A percentile compares a stretch with the other conserved stretches of the same genome.
phyloP scores from a whole-genome alignment of 2,888 invertebrate species.

The Hymenopus coronatus region DNA sequence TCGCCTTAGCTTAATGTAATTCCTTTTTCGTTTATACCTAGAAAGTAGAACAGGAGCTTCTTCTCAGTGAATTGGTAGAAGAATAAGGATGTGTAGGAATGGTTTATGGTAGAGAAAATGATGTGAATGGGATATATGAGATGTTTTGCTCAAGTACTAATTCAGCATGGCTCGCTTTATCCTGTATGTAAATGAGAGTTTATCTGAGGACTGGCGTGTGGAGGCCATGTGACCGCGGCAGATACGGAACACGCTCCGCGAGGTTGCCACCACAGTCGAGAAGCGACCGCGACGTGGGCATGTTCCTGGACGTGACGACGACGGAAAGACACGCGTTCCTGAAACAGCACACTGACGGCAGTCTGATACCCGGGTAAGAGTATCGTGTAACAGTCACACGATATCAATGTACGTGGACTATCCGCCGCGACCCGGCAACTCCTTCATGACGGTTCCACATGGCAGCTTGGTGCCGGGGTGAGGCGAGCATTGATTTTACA shows the following conservation, averaged over 20 bases:
- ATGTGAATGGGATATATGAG: too few relatives aligned
- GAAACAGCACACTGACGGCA: conserved; percentile 8
- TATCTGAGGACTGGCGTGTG: background rate
- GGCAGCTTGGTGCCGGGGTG: background rate
- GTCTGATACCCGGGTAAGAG: conserved; percentile 60
- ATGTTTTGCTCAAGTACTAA: too few relatives aligned
- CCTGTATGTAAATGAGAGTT: too few relatives aligned
- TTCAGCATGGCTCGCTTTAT: too few relatives aligned
- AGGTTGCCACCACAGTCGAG: background rate
- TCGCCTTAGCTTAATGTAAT: too few relatives aligned
- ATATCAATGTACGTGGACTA: background rate
- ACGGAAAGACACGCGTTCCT: conserved; percentile 10
- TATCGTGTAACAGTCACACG: too few relatives aligned
- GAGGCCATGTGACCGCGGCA: background rate
- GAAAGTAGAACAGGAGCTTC: too few relatives aligned
- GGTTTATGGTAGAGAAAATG: too few relatives aligned
- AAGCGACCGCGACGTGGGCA: background rate
- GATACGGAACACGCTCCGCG: background rate
- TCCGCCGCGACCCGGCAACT: background rate
- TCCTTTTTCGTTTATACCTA: too few relatives aligned
- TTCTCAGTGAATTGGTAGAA: too few relatives aligned
- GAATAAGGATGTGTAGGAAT: too few relatives aligned
- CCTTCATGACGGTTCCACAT: background rate
- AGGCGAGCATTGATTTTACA: background rate
- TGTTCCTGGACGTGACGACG: conserved; percentile 13